Percentiles rank a stretch among this genome's conserved stretches.
phyloP scores from a whole-genome alignment of 2,797 vertebrate species.

The Rhinella marina region DNA sequence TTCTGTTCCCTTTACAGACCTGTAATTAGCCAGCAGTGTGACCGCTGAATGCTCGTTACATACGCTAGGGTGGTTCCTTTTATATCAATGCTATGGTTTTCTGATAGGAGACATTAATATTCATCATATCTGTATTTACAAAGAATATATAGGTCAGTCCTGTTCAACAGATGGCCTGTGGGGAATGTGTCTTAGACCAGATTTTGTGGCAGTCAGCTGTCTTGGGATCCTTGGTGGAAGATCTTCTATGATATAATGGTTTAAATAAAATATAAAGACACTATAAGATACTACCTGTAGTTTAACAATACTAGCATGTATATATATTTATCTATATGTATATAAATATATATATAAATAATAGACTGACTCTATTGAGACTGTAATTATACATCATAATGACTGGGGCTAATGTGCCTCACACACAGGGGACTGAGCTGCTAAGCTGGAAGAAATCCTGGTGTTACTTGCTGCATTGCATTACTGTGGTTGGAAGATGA shows the following conservation, averaged over 20 bases:
- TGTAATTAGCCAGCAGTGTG: constrained; percentile 13
- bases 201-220: not conserved
- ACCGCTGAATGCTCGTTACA: not conserved
- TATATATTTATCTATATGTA: not conserved
- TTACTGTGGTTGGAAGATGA: too few species aligned
- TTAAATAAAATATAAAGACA: not conserved
- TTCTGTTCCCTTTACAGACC: not conserved
- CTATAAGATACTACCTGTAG: not conserved
- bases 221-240: not conserved
- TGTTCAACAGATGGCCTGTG: not conserved
- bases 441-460: not conserved
- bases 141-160: constrained; percentile 32
- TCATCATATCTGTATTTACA: constrained; percentile 8
- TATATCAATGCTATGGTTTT: not conserved
- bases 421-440: not conserved
- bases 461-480: not conserved
- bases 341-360: not conserved
- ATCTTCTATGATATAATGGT: not conserved
- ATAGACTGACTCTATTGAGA: not conserved
- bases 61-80: constrained; percentile 7
- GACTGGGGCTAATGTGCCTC: not conserved
- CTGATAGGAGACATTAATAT: not conserved
- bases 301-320: not conserved
- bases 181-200: not conserved
- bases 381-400: not conserved